phyloP scores from a whole-genome alignment of 2,888 invertebrate genomes.

The Amblyjoppa fuscipennis region DNA sequence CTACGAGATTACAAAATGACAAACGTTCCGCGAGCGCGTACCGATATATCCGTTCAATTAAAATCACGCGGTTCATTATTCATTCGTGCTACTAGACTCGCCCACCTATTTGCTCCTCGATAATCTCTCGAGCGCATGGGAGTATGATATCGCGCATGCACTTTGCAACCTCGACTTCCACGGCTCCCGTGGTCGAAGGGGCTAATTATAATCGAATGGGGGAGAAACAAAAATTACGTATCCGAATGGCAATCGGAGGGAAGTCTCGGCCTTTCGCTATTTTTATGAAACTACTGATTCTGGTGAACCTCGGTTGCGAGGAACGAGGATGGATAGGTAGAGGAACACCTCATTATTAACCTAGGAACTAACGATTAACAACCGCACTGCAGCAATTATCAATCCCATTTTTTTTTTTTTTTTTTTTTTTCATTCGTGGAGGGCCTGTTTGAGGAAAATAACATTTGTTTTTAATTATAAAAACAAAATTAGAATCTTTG shows the following conservation, averaged over 20 bases:
- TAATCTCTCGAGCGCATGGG: conserved; percentile 43
- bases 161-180: conserved; percentile 16
- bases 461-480: no score
- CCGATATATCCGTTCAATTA: conserved; percentile 67
- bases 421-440: no score
- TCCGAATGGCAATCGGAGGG: conserved; percentile 21
- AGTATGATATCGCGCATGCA: conserved; percentile 34
- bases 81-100: conserved; percentile 70
- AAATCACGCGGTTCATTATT: conserved; percentile 68
- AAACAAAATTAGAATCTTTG: conserved; percentile 5
- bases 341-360: no score
- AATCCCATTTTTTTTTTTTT: no score
- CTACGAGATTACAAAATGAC: conserved; percentile 45
- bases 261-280: conserved; percentile 24
- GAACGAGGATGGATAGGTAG: no score
- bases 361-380: no score
- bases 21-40: conserved; percentile 41
- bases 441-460: no score
- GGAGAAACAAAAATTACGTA: conserved; percentile 29
- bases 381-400: no score
- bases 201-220: conserved; percentile 47
- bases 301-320: no score
- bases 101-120: conserved; percentile 66
- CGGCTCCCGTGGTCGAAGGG: not conserved
- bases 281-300: conserved; percentile 19